Evolutionary conservation across 1,140 invertebrate species (phyloP).

Genomic region (Temnothorax longispinosus): DNA sequence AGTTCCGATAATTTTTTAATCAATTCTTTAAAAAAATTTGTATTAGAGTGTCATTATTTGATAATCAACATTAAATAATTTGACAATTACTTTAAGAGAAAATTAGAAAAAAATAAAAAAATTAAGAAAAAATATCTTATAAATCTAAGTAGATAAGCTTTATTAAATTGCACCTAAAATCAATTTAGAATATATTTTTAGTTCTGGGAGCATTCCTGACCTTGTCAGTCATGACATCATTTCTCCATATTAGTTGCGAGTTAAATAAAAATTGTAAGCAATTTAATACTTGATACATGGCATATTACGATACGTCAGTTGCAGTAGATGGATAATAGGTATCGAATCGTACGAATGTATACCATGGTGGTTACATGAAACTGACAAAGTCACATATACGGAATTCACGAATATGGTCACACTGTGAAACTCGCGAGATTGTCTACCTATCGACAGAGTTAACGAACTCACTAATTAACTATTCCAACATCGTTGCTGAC

Average conservation of each 20-base stretch:
- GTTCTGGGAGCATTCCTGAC: not conserved
- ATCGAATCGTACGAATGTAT: not conserved
- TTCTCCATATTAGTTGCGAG: not conserved
- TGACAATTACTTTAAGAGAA: not conserved
- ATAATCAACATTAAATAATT: not conserved
- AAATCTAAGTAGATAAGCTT: not conserved
- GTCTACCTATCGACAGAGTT: not conserved
- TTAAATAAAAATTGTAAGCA: not conserved
- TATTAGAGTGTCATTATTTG: not conserved
- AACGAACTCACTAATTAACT: not conserved
- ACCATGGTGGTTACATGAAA: not conserved
- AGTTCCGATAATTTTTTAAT: not conserved
- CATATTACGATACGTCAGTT: not conserved
- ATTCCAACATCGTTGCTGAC: not conserved
- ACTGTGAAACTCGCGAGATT: not conserved
- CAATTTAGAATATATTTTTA: not conserved
- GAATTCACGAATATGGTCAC: not conserved
- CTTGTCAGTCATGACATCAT: not conserved
- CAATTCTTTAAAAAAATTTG: not conserved
- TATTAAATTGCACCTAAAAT: not conserved
- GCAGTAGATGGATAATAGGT: not conserved
- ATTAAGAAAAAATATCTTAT: not conserved
- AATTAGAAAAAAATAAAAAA: not conserved
- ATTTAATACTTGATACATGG: constrained; percentile 6
- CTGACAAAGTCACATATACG: not conserved